Evolutionary conservation across 2,888 invertebrate genomes (phyloP).

Genomic region (Chrysolina haemoptera): DNA sequence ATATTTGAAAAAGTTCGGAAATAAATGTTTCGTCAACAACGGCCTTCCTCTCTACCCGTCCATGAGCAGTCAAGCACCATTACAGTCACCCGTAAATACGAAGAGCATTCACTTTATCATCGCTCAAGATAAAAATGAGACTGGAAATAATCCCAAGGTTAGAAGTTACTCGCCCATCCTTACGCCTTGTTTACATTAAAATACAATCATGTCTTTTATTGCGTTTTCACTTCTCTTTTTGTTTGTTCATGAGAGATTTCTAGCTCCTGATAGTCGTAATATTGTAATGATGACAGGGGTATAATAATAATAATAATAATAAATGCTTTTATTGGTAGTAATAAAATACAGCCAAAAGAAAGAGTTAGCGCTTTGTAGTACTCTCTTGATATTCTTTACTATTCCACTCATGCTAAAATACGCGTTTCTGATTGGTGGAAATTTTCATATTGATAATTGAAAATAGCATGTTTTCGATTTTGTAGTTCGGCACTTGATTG

Average conservation of each 20-base stretch:
- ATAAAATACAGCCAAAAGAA: no score
- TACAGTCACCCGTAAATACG: slow-evolving; percentile 34
- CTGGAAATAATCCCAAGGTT: slow-evolving; percentile 58
- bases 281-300: slow-evolving; percentile 12
- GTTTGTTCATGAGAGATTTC: slow-evolving; percentile 37
- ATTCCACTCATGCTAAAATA: no score
- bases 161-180: slow-evolving; percentile 56
- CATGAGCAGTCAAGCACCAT: not conserved
- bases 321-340: no score
- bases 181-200: slow-evolving; percentile 55
- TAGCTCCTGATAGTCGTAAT: slow-evolving; percentile 30
- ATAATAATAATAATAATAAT: no score
- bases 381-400: no score
- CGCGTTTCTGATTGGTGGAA: no score
- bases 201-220: slow-evolving; percentile 48
- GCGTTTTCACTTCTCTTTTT: slow-evolving; percentile 40
- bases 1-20: no score
- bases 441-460: no score
- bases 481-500: no score
- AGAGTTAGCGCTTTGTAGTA: no score
- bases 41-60: not conserved
- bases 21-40: not conserved
- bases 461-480: no score
- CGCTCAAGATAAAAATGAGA: slow-evolving; percentile 54
- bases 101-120: slow-evolving; percentile 56